Evolutionary conservation across 2,797 vertebrate species (phyloP), one percentile per base, ranked within the genome.

Genomic region (Chaetodon trifasciatus): DNA sequence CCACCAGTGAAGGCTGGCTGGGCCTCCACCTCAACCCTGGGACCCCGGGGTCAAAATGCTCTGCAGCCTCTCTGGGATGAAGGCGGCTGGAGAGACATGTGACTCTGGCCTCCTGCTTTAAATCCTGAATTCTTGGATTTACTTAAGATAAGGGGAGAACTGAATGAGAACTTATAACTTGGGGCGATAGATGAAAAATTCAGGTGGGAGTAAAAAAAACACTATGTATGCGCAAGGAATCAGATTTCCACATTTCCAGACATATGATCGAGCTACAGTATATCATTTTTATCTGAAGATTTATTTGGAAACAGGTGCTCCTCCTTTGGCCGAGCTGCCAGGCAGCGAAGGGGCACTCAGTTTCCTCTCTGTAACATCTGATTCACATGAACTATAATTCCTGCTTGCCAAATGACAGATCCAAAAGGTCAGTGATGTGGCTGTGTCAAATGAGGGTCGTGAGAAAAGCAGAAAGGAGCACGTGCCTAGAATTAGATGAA

Each of bases 241-340:
- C 86, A 56, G 52, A 92, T 93, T 89, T 89, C 88, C 75, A 80
- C 63, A 70, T 87, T 91, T 91, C 79, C 61, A 89, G 91, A 85
- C 84, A 78, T 70, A 82, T 72, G 76, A 88, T 85, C 60, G 6
- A 84, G 70, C 75, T 76, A 66, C 78, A 84, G 76, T 80, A 84
- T 81, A 86, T 91, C 84, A 81, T 86, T 85, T 88, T 86, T 88
- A 91, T 88, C 81, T 74, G 70, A 83, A 91, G 93, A 94, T 94
- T 93, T 91, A 94, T 94, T 79, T 78, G 63, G 72, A 90, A 93
- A 91, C 93, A 95, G 93, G 93, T 95, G 93, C 84, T 87, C 71
- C 79, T 82, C 65, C 78, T 89, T 53, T n/a, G 67, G 68, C 70
- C 19, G 73, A 70, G 77, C 82, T 75, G 86, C 74, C 49, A 58